Conservation (phyloP, 2,888 invertebrate species). For the Nomada goodeniana region DNA sequence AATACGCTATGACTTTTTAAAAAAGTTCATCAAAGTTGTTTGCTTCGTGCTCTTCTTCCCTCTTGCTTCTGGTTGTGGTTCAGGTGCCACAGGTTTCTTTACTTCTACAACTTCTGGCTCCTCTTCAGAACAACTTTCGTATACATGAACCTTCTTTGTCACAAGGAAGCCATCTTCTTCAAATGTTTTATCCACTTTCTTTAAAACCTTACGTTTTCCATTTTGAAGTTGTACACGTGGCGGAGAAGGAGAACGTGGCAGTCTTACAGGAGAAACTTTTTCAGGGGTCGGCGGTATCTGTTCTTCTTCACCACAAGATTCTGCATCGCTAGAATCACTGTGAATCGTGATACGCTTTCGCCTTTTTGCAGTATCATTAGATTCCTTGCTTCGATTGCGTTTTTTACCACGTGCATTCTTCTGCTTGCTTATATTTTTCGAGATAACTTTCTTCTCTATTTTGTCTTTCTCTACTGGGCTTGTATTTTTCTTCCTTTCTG, state of each 20-base stretch:
- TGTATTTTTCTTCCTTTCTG: conserved; percentile 15
- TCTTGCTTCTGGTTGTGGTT: conserved; percentile 42
- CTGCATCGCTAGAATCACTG: conserved; percentile 76
- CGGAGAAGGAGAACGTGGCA: conserved; percentile 72
- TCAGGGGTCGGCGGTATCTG: conserved; percentile 39
- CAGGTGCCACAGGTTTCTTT: conserved; percentile 38
- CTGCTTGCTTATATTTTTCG: conserved; percentile 37
- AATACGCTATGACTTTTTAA: conserved; percentile 77
- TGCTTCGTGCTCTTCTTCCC: conserved; percentile 75
- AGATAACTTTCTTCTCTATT: conserved; percentile 2
- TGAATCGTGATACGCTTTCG: conserved; percentile 77
- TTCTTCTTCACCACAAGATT: conserved; percentile 58
- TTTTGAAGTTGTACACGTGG: conserved; percentile 69
- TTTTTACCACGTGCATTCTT: conserved; percentile 70
- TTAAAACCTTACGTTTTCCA: conserved; percentile 79
- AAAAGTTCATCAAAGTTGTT: conserved; percentile 79
- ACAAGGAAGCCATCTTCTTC: conserved; percentile 83
- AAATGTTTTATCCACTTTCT: conserved; percentile 78
- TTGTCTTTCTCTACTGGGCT: background rate
- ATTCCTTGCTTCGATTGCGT: conserved; percentile 73
- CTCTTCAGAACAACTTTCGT: conserved; percentile 79
- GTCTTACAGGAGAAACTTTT: conserved; percentile 29
- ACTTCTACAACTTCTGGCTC: conserved; percentile 63
- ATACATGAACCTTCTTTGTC: conserved; percentile 81
- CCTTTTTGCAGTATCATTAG: conserved; percentile 62